Evolutionary conservation across 2,797 vertebrate genomes (phyloP).

Genomic region (Malacoraja senta): DNA sequence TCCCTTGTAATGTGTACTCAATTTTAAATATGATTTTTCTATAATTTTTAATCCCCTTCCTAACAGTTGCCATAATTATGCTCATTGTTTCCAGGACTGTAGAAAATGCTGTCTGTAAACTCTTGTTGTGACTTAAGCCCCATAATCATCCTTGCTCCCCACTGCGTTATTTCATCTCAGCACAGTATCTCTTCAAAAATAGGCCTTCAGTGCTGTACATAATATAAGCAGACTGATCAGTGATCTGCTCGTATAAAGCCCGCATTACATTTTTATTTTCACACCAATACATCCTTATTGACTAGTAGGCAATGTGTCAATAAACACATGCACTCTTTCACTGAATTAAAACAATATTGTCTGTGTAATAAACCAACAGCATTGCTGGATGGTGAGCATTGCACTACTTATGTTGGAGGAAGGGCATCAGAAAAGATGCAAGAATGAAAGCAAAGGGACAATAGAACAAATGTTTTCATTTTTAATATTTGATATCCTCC

Average conservation of each 20-base stretch:
- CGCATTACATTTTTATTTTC: not conserved
- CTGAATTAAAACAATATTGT: not conserved
- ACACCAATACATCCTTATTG: not conserved
- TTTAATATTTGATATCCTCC: too few relatives aligned
- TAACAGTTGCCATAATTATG: not conserved
- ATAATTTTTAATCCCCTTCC: not conserved
- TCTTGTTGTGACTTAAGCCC: not conserved
- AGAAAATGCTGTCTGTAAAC: not conserved
- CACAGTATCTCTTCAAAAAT: not conserved
- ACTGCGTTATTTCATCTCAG: not conserved
- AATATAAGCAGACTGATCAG: not conserved
- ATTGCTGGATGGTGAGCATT: not conserved
- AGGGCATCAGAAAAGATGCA: not conserved
- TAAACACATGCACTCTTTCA: not conserved
- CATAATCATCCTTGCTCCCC: not conserved
- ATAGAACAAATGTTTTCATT: too few relatives aligned
- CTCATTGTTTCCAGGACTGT: not conserved
- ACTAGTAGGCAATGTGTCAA: not conserved
- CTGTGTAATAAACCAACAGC: not conserved
- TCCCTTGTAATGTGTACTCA: not conserved
- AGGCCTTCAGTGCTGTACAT: not conserved
- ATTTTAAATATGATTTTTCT: not conserved
- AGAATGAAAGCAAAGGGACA: too few relatives aligned
- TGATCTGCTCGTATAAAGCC: not conserved
- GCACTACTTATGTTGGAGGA: not conserved